Percentiles rank a stretch among this genome's conserved stretches.
Evolutionary conservation across 1,140 invertebrate species (phyloP).

Genomic region (Acromyrmex heyeri): DNA sequence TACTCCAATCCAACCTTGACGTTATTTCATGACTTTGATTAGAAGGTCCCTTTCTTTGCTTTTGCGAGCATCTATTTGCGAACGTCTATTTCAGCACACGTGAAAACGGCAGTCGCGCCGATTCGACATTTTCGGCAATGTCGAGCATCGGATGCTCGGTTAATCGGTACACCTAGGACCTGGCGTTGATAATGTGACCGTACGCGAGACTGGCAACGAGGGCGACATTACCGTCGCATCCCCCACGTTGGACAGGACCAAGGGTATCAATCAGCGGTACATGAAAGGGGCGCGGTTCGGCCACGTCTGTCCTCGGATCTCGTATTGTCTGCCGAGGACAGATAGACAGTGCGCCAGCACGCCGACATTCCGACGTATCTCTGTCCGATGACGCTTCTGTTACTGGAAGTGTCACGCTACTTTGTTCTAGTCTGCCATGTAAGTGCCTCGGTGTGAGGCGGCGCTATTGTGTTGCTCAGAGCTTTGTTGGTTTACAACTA

Average conservation of each 20-base stretch:
- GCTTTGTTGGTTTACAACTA: slow-evolving; percentile 59
- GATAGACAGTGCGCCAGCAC: slow-evolving; percentile 73
- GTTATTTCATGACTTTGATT: too few relatives aligned
- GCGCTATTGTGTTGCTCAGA: slow-evolving; percentile 41
- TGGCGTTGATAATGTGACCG: slow-evolving; percentile 75
- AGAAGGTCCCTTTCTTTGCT: too few relatives aligned
- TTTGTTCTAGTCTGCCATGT: slow-evolving; percentile 67
- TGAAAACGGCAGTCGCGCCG: slow-evolving; percentile 13
- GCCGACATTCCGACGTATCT: slow-evolving; percentile 72
- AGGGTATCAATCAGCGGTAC: slow-evolving; percentile 81
- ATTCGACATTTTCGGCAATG: slow-evolving; percentile 62
- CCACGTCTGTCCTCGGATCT: slow-evolving; percentile 78
- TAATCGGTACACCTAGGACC: slow-evolving; percentile 67
- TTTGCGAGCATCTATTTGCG: too few relatives aligned
- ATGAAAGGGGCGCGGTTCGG: slow-evolving; percentile 81
- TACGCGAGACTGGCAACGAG: slow-evolving; percentile 61
- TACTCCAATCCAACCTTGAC: too few relatives aligned
- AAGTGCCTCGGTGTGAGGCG: slow-evolving; percentile 34
- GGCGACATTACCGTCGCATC: slow-evolving; percentile 75
- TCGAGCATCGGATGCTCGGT: slow-evolving; percentile 58
- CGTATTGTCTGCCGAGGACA: slow-evolving; percentile 79
- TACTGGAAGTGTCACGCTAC: slow-evolving; percentile 69
- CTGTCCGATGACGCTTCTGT: slow-evolving; percentile 72
- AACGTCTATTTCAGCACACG: not conserved
- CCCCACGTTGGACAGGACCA: slow-evolving; percentile 73